Evolutionary conservation across 2,113 vertebrate genomes (phyloP), one percentile per base, ranked within the genome.

Genomic region (Eurystomus gularis): DNA sequence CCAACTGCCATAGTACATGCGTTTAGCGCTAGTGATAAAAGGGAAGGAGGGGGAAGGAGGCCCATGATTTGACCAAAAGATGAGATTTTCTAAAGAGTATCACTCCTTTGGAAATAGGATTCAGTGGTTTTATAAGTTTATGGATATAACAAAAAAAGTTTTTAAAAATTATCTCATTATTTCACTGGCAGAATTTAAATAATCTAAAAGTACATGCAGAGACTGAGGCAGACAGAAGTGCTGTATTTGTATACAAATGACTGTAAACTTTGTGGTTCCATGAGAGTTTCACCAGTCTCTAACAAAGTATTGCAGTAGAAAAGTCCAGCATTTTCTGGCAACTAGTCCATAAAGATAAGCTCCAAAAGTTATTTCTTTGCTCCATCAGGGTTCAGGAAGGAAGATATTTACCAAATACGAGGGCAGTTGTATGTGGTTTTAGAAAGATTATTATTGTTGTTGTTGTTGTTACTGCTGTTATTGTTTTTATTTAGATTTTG

Each of bases 401-500:
- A 88, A 70, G 13, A 37, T 23, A 4, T 66, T 90, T 81, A 86
- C 52, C 1, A 4, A 66, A 19, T 28, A 39, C 84, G 13, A 65
- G 6, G 28, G 8, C 25, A 82, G 25, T 46, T 83, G 10, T 54
- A 40, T 52, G 62, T 66, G 42, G 9, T 29, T 95, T 90, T 57
- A 52, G 62, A 69, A 93, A 94, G 9, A 55, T 72, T 42, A 48
- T 39, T 80, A 65, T 44, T 70, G 11, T 68, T 75, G 3, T 35
- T 86, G 7, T 80, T 62, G 11, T 48, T 66, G 13, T 48, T 62
- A 33, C 19, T 68, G 20, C 33, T 93, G 44, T 40, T 90, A 29
- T 44, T 80, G 35, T 37, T 77, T 58, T 70, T 69, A 65, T 75
- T 69, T 40, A 68, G n/a, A 88, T 91, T 96, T 85, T 93, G 44